Evolutionary conservation across 1,140 invertebrate species (phyloP), one percentile per base, ranked within the genome.

Genomic region (Achroia grisella): DNA sequence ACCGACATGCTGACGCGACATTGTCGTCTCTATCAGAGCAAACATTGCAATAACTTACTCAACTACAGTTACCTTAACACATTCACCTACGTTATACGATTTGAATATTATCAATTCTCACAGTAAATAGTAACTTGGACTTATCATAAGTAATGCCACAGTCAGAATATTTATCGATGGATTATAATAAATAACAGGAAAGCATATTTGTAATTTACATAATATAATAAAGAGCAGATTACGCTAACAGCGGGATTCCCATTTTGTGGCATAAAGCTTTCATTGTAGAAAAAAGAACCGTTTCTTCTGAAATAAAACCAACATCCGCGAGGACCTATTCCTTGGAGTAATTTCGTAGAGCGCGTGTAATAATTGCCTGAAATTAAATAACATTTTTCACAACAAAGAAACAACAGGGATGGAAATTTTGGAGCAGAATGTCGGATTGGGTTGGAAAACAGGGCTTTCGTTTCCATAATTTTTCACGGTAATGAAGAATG

Each of bases 381-480:
- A 81, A 84, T 84, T 84, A 80, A 84, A 84, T 81, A 80, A 81
- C 61, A 80, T 81, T 80, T 81, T 80, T 84, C 76, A 81, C 71
- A 77, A 81, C 71, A 80, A 75, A 83, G 70, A 78, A 80, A 74
- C 62, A 67, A 63, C 50, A 63, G 48, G 65, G 58, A 76, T 71
- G 73, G 54, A 70, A 76, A 76, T 71, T 72, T 71, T 62, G 65
- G 56, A 63, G 65, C 52, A 58, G 64, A 72, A 72, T 62, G 49
- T 62, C 58, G 62, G 67, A 71, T 69, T 74, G 61, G 52, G 61
- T 69, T 71, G 50, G 53, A 56, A 69, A 74, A 71, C 47, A 67
- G 65, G 52, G 64, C 62, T 71, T 71, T 71, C 67, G 66, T 77
- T 77, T 67, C 62, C 56, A 66, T 66, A 62, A 76, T 72, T 69